Evolutionary conservation across 92 coral and sea anemone species (phyloP), one percentile per base, ranked within the genome.

Genomic region (Micromussa lordhowensis): DNA sequence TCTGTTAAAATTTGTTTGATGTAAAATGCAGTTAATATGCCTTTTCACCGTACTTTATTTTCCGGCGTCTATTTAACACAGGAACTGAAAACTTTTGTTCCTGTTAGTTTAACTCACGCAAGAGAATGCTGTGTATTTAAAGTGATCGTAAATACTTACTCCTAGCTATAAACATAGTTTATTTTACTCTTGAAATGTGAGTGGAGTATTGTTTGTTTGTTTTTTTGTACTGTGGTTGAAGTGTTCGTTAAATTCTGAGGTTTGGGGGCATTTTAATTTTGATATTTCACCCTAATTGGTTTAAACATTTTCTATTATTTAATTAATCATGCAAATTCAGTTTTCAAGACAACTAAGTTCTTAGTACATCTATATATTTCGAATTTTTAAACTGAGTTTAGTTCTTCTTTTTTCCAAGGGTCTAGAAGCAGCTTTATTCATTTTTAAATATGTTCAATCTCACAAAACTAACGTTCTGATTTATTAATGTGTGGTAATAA

Each of bases 181-280:
- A 36, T 73, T 28, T 84, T 34, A 34, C 79, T 73, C 70, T 69
- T 73, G 53, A 72, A 6, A 58, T 38, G 36, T 40, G 54, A 53
- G 55, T 34, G 51, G 12, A 48, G 80, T 55, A 72, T 84, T 74
- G 81, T 84, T 12, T 74, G 81, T 84, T 12, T 74, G 36, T 22
- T n/a, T 75, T 74, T 74, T 8, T 7, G 0, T 8, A 44, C 10
- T 44, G 51, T 21, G 59, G 57, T 84, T 2, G 21, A 34, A 72
- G 40, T 74, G 88, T 75, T 84, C 48, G 58, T 84, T 74, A 73
- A 79, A 79, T 78, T 79, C 28, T 66, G 22, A 79, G 77, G 85
- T 68, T 53, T 78, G 5, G 29, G 73, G 87, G 19, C 30, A 10
- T 54, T 64, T 83, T 49, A 69, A 71, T 54, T 72, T 83, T 79